These are phyloP conservation scores for Hanleya hanleyi DNA, from an alignment of 2,888 invertebrate species.

Conservation along the genomic window DNA sequence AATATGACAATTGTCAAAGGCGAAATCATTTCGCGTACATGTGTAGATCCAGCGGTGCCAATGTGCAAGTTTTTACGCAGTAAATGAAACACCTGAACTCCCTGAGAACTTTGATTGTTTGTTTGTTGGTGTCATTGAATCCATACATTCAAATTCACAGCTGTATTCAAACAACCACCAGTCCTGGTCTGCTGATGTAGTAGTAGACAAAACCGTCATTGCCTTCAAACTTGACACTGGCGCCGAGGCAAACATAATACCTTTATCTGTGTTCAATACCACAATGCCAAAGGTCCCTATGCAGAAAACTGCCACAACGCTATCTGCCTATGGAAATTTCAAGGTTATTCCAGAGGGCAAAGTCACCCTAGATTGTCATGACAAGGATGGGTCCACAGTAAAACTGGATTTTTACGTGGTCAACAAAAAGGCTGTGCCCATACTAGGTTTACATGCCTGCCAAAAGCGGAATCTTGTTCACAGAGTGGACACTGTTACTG, in stretches of 20 bases:
- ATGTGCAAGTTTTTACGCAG: too few species aligned
- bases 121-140: too few species aligned
- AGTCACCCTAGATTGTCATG: not conserved
- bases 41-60: conserved; percentile 1
- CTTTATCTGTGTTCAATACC: not conserved
- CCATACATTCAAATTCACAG: too few species aligned
- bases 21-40: conserved; percentile 22
- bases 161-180: not conserved
- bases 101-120: too few species aligned
- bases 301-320: not conserved
- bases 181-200: conserved; percentile 18
- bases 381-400: not conserved
- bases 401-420: not conserved
- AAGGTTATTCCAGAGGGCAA: not conserved
- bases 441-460: not conserved
- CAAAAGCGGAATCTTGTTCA: not conserved
- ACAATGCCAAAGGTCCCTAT: not conserved
- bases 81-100: too few species aligned
- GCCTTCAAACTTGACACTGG: conserved; percentile 32
- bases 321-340: not conserved
- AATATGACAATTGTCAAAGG: conserved; percentile 12
- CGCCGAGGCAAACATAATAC: conserved; percentile 31
- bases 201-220: conserved; percentile 10
- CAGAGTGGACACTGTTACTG: not conserved
- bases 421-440: not conserved